These are phyloP conservation scores for Porites australiensis DNA, from an alignment of 64 coral and sea anemone species.

Conservation along the genomic window DNA sequence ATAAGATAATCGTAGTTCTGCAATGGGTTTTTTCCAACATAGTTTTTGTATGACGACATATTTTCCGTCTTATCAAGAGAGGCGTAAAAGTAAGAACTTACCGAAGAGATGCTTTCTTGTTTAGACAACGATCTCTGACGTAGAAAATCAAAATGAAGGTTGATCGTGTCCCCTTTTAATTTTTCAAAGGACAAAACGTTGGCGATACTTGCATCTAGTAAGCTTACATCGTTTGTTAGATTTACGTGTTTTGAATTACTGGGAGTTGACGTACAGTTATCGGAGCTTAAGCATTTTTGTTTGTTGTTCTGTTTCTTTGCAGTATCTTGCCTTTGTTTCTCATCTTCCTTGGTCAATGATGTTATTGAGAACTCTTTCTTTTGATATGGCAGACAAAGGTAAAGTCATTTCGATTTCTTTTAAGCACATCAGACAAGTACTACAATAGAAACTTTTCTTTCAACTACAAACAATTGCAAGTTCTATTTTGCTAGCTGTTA, in stretches of 20 bases:
- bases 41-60: constrained; percentile 25
- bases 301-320: constrained; percentile 19
- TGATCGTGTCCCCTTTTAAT: constrained; percentile 47
- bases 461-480: not conserved
- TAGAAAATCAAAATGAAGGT: constrained; percentile 22
- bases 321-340: constrained; percentile 35
- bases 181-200: constrained; percentile 41
- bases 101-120: constrained; percentile 8
- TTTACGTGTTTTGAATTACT: constrained; percentile 9
- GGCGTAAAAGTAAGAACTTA: constrained; percentile 57
- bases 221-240: constrained; percentile 1
- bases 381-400: not conserved
- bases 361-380: not conserved
- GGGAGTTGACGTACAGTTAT: not conserved
- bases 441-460: not conserved
- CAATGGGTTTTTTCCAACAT: constrained; percentile 32
- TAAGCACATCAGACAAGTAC: not conserved
- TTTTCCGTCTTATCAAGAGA: constrained; percentile 38
- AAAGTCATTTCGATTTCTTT: not conserved
- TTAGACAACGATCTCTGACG: constrained; percentile 12
- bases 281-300: not conserved
- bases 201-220: constrained; percentile 35
- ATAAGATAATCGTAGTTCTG: constrained; percentile 29
- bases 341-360: constrained; percentile 52
- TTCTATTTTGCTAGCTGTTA: not conserved